Evolutionary conservation across 2,888 invertebrate species (phyloP), one percentile per base, ranked within the genome.

Genomic region (Alviniconcha strummeri): DNA sequence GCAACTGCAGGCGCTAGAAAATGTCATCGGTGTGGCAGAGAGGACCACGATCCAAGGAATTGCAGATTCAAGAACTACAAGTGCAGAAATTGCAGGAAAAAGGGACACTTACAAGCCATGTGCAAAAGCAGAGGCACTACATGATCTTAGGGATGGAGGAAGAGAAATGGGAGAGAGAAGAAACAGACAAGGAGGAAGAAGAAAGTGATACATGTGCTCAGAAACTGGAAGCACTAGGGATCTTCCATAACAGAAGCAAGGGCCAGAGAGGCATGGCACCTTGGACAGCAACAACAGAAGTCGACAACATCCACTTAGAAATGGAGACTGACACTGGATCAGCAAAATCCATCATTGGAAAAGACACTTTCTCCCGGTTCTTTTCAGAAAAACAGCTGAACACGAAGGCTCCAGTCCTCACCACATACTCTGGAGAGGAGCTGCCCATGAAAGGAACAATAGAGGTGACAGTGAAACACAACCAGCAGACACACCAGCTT

Each of bases 1-100:
- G 36, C 36, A 36, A 36, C 36, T 3, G 3, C 36, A 36, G 36
- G 36, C 15, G n/a, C 71, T 71, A 4, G 71, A 71, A 19, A 71
- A 19, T 71, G n/a, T 71, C n/a, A 19, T 0, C 1, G 71, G n/a
- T 71, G n/a, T 71, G 71, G 36, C 36, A 36, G 36, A 36, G 36
- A 36, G 36, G 3, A 36, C 36, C 36, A 36, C 36, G 36, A 36
- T 6, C 5, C 71, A 71, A 71, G 71, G n/a, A n/a, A 71, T n/a
- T 19, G 71, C 71, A 71, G 71, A 71, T 71, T 71, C 71, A 71
- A 71, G n/a, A 71, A 4, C n/a, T 71, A 71, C 7, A 19, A 71
- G 71, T 71, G 71, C 71, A 71, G 71, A 19, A 17, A 0, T 17
- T 71, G 71, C n/a, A 54, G 56, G 52, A 52, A 76, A 52, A 76